A percentile compares a stretch with the other conserved stretches of the same genome.
Evolutionary conservation across 1,140 invertebrate species (phyloP).

Genomic region (Phenacoccus solenopsis): DNA sequence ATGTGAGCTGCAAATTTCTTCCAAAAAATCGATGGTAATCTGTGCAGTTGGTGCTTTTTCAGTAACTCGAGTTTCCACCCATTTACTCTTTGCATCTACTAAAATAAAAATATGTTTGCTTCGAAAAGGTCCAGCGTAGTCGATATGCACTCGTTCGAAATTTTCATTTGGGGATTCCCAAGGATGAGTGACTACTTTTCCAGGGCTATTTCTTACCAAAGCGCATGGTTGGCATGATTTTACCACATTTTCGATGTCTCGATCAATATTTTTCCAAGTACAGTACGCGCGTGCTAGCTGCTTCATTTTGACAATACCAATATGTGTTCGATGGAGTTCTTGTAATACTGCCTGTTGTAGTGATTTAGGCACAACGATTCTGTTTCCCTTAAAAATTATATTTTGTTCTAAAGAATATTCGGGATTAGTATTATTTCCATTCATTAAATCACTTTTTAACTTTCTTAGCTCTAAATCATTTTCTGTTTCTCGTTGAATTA

Average conservation of each 20-base stretch:
- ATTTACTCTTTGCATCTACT: slow-evolving; percentile 32
- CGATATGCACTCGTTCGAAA: slow-evolving; percentile 30
- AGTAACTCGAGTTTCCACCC: not conserved
- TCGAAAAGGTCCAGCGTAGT: slow-evolving; percentile 30
- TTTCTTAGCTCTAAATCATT: not conserved
- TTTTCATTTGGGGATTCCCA: slow-evolving; percentile 28
- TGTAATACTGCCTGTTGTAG: slow-evolving; percentile 11
- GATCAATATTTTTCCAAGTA: slow-evolving; percentile 8
- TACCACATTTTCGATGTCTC: slow-evolving; percentile 26
- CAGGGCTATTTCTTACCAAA: slow-evolving; percentile 23
- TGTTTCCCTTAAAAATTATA: slow-evolving; percentile 20
- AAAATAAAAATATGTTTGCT: slow-evolving; percentile 34
- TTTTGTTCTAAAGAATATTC: not conserved
- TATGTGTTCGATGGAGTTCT: slow-evolving; percentile 23
- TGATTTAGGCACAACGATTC: slow-evolving; percentile 19
- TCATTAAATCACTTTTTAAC: not conserved
- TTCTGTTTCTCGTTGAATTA: too few species aligned
- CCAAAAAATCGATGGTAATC: slow-evolving; percentile 6
- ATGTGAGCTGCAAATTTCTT: not conserved
- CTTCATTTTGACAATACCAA: slow-evolving; percentile 33
- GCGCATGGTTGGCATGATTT: slow-evolving; percentile 22
- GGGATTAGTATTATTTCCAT: not conserved
- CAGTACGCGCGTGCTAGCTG: slow-evolving; percentile 22
- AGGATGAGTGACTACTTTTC: slow-evolving; percentile 22
- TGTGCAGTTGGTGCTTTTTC: not conserved